phyloP scores from a whole-genome alignment of 1,140 invertebrate species.

The Oscheius sp. region DNA sequence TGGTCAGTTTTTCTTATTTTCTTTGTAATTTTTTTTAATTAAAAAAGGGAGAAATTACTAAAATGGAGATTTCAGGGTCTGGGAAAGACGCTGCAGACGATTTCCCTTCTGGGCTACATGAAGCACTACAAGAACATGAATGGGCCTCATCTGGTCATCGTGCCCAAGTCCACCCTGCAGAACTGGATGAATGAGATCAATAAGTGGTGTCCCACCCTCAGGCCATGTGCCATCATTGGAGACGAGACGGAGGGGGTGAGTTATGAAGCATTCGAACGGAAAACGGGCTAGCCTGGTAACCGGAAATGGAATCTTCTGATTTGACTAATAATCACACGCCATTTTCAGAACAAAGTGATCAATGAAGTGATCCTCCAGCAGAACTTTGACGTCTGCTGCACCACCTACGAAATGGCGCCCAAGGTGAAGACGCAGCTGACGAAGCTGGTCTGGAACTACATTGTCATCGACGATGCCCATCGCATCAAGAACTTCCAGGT shows the following conservation, averaged over 20 bases:
- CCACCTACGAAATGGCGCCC: constrained; percentile 98
- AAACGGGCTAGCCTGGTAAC: not conserved
- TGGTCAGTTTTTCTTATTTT: constrained; percentile 66
- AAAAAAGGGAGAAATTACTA: too few relatives aligned
- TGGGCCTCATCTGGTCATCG: constrained; percentile 98
- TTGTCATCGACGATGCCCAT: constrained; percentile 98
- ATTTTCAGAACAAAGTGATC: constrained; percentile 75
- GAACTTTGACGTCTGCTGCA: constrained; percentile 97
- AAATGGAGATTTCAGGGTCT: constrained; percentile 70
- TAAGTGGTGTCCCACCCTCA: constrained; percentile 90
- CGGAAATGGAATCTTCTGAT: not conserved
- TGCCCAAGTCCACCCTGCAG: constrained; percentile 93
- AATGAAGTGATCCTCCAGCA: constrained; percentile 88
- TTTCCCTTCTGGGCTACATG: constrained; percentile 96
- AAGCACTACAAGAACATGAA: constrained; percentile 91
- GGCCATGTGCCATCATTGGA: constrained; percentile 91
- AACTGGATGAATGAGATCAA: constrained; percentile 99
- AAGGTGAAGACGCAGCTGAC: constrained; percentile 93
- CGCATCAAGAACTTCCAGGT: constrained; percentile 97
- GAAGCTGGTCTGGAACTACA: constrained; percentile 94
- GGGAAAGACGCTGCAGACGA: constrained; percentile 97
- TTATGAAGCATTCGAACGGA: not conserved
- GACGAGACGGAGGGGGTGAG: constrained; percentile 82
- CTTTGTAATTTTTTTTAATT: too few relatives aligned
- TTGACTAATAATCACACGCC: not conserved